Evolutionary conservation across 2,888 invertebrate genomes (phyloP).

Genomic region (Heteropelma amictum): DNA sequence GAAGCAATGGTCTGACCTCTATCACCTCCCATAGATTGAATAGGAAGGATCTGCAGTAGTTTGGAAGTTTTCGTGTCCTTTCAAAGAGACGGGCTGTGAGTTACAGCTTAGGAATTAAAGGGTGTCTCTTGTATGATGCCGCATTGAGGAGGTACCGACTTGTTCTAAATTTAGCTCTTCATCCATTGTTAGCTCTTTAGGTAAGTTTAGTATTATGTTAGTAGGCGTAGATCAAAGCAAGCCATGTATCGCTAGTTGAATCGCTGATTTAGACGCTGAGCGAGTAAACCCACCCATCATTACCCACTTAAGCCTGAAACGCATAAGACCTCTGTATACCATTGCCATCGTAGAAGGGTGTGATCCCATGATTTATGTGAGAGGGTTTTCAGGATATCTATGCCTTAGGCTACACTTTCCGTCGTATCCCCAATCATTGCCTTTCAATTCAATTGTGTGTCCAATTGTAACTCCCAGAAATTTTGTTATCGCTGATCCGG

Average conservation of each 20-base stretch:
- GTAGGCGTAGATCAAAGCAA: slow-evolving; percentile 4
- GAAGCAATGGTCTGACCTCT: too few species aligned
- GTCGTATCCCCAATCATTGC: background rate
- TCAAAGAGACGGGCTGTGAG: too few species aligned
- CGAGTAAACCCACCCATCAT: background rate
- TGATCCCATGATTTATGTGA: slow-evolving; percentile 6
- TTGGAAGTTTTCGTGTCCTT: too few species aligned
- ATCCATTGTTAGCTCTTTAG: background rate
- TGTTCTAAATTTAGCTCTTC: background rate
- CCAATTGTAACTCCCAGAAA: slow-evolving; percentile 6
- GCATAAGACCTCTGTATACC: slow-evolving; percentile 21
- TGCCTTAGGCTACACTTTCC: background rate
- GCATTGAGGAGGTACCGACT: background rate
- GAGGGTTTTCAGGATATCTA: background rate
- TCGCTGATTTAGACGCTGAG: background rate
- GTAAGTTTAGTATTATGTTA: background rate
- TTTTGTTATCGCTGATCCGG: background rate
- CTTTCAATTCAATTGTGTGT: slow-evolving; percentile 22
- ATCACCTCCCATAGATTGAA: too few species aligned
- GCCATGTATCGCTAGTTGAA: background rate
- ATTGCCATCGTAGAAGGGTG: background rate
- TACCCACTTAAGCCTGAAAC: background rate
- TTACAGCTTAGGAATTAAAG: background rate
- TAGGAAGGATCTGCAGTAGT: too few species aligned
- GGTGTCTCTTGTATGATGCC: background rate